phyloP scores from a whole-genome alignment of 2,797 vertebrate species.

The Myotis myotis region DNA sequence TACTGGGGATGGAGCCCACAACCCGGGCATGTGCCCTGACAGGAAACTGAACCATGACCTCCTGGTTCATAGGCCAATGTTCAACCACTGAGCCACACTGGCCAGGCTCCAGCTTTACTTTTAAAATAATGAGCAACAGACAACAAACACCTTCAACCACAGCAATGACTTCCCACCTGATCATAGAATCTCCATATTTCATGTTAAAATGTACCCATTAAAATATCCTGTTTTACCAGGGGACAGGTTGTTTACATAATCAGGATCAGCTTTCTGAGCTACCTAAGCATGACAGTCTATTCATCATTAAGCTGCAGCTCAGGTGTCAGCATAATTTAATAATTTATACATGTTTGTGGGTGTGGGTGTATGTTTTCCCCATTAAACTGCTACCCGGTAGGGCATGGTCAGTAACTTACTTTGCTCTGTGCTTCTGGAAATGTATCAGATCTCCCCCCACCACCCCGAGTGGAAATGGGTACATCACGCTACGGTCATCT shows the following conservation, averaged over 20 bases:
- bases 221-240: constrained; percentile 1
- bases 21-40: too few relatives aligned
- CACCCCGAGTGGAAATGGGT: not conserved
- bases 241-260: constrained; percentile 33
- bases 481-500: not conserved
- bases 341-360: not conserved
- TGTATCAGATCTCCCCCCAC: not conserved
- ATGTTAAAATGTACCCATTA: constrained; percentile 46
- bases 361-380: not conserved
- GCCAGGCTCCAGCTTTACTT: too few relatives aligned
- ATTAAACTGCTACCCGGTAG: not conserved
- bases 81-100: too few relatives aligned
- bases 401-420: not conserved
- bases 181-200: constrained; percentile 33
- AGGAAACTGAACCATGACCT: too few relatives aligned
- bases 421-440: constrained; percentile 33
- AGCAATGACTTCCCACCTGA: not conserved
- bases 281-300: constrained; percentile 7
- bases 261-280: constrained; percentile 33
- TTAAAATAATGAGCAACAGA: constrained; percentile 23
- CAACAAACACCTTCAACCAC: not conserved
- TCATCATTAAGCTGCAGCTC: constrained; percentile 20
- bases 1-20: too few relatives aligned
- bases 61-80: too few relatives aligned
- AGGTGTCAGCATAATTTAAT: constrained; percentile 9